A percentile compares a stretch with the other conserved stretches of the same genome.
phyloP scores from a whole-genome alignment of 2,888 invertebrate genomes.

The Eueremaeus valkanovi region DNA sequence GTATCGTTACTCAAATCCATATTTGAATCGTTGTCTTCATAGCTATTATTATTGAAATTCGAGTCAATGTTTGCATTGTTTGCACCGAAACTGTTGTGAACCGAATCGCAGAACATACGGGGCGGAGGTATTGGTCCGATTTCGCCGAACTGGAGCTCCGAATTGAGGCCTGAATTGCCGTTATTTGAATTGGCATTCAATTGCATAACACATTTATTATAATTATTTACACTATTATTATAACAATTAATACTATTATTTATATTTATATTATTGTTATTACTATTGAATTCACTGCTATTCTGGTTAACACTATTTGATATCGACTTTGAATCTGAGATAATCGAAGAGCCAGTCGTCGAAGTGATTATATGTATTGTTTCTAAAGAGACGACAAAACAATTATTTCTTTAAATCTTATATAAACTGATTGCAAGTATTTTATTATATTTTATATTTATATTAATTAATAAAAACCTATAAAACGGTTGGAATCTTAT shows the following conservation, averaged over 20 bases:
- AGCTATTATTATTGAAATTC: neutral
- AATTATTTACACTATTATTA: conserved; percentile 3
- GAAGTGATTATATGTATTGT: conserved; percentile 11
- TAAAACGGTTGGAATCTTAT: neutral
- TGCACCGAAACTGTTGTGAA: neutral
- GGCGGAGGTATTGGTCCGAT: conserved; percentile 41
- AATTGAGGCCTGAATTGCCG: neutral
- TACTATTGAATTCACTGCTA: conserved; percentile 13
- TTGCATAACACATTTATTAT: conserved; percentile 20
- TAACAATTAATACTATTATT: neutral
- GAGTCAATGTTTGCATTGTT: neutral
- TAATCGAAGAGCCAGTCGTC: conserved; percentile 13
- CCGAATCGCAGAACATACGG: conserved; percentile 39
- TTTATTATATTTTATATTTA: neutral
- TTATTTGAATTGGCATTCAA: conserved; percentile 26
- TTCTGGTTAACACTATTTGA: neutral
- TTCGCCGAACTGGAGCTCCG: conserved; percentile 11
- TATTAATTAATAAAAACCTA: neutral
- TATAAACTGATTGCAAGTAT: neutral
- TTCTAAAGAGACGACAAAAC: neutral
- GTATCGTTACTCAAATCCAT: neutral
- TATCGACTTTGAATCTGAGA: neutral
- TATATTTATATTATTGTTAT: conserved; percentile 27
- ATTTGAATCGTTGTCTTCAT: conserved; percentile 18
- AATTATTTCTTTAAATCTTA: neutral